phyloP scores from a whole-genome alignment of 53 echinoderm and acorn worm species.

The Mesocentrotus franciscanus region DNA sequence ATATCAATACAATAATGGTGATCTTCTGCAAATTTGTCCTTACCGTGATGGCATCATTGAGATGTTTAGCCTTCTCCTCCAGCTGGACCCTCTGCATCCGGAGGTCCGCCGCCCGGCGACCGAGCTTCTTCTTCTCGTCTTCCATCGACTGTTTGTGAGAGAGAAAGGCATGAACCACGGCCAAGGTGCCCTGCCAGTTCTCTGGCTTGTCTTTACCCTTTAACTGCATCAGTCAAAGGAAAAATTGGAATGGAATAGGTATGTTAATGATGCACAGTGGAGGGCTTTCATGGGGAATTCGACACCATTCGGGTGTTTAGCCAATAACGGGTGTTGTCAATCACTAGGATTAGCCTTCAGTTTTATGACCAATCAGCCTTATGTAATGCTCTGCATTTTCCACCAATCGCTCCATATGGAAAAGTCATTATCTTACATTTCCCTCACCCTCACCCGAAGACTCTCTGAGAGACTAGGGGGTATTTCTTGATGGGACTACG shows the following conservation, averaged over 20 bases:
- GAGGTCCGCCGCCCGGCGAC: constrained; percentile 80
- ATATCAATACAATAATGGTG: too few species aligned
- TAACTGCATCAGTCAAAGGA: constrained; percentile 12
- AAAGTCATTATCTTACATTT: too few species aligned
- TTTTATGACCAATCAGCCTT: too few species aligned
- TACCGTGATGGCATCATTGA: constrained; percentile 97
- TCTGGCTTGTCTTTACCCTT: constrained; percentile 64
- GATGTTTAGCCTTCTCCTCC: constrained; percentile 94
- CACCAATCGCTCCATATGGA: too few species aligned
- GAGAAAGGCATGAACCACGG: constrained; percentile 91
- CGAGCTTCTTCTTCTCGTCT: constrained; percentile 87
- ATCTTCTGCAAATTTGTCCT: constrained; percentile 24
- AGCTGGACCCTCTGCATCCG: constrained; percentile 84
- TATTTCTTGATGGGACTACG: too few species aligned
- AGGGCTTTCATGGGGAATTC: not conserved
- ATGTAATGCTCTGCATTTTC: too few species aligned
- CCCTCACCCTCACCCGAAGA: too few species aligned
- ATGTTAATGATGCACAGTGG: constrained; percentile 87
- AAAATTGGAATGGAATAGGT: constrained; percentile 56
- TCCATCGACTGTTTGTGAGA: constrained; percentile 85
- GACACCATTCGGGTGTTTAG: too few species aligned
- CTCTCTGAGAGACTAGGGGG: too few species aligned
- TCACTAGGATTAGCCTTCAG: too few species aligned
- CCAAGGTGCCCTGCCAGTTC: constrained; percentile 89
- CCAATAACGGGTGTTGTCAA: too few species aligned